Evolutionary conservation across 1,140 invertebrate genomes (phyloP).

Genomic region (Panulirus ornatus): DNA sequence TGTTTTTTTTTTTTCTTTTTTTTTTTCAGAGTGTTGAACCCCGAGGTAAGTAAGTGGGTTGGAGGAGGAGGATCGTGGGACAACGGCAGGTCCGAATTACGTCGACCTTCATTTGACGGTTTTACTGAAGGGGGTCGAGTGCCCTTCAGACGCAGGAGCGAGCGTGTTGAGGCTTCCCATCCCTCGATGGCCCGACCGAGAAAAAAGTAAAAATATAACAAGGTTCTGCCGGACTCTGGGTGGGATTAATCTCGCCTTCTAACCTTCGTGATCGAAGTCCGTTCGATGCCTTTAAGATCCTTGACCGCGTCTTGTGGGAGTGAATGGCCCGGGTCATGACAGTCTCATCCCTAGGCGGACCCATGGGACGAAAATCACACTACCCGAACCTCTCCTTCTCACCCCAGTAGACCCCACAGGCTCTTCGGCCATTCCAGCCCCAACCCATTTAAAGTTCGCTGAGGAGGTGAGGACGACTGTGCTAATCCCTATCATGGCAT

Average conservation of each 20-base stretch:
- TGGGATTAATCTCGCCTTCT: neutral
- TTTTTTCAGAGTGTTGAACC: no score
- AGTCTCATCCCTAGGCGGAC: neutral
- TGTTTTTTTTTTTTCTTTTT: neutral
- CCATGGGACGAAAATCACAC: conserved; percentile 33
- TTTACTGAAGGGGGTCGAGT: no score
- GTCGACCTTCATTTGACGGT: no score
- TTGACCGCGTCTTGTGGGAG: conserved; percentile 61
- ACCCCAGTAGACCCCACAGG: neutral
- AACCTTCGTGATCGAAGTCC: conserved; percentile 46
- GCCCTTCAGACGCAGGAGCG: no score
- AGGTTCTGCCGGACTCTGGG: neutral
- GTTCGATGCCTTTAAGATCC: conserved; percentile 36
- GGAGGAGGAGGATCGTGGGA: no score
- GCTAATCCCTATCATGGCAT: conserved; percentile 68
- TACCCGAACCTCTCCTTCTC: neutral
- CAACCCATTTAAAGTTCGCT: conserved; percentile 57
- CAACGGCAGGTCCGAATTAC: no score
- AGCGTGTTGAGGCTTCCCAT: no score
- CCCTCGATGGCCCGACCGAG: no score
- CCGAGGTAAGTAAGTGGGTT: no score
- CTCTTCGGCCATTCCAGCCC: neutral
- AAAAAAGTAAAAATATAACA: no score
- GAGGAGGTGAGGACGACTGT: conserved; percentile 69
- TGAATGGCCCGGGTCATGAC: neutral